Evolutionary conservation across 2,113 vertebrate species (phyloP).

Genomic region (Urocynchramus pylzowi): DNA sequence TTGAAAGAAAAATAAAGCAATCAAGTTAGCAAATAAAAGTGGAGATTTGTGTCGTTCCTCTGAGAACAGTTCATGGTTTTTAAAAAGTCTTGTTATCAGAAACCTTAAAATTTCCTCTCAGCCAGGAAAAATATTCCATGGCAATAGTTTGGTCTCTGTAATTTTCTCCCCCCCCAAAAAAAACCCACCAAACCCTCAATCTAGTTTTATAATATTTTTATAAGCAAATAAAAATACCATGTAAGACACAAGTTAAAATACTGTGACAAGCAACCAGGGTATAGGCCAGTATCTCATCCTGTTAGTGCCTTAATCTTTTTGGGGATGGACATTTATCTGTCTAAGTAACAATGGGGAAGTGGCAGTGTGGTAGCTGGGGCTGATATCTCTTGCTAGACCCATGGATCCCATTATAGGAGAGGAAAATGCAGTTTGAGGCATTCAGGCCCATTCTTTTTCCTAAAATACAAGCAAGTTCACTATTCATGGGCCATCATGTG

Average conservation of each 20-base stretch:
- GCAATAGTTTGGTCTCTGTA: neutral
- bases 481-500: neutral
- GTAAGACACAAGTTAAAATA: neutral
- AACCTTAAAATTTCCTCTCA: neutral
- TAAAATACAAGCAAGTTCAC: neutral
- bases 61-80: neutral
- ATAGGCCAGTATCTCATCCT: neutral
- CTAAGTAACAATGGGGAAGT: neutral
- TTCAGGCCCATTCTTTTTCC: neutral
- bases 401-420: neutral
- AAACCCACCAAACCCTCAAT: no score
- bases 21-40: conserved; percentile 26
- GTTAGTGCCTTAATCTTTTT: neutral
- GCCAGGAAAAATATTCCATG: neutral
- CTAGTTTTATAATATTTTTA: neutral
- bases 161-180: neutral
- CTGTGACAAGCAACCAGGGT: neutral
- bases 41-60: conserved; percentile 28
- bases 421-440: neutral
- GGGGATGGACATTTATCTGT: neutral
- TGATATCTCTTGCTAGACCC: neutral
- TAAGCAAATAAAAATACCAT: neutral
- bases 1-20: conserved; percentile 2
- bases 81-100: neutral
- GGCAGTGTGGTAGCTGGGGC: neutral